These are phyloP conservation scores for Yponomeuta malinellus DNA, from an alignment of 2,888 invertebrate species.

Conservation along the genomic window DNA sequence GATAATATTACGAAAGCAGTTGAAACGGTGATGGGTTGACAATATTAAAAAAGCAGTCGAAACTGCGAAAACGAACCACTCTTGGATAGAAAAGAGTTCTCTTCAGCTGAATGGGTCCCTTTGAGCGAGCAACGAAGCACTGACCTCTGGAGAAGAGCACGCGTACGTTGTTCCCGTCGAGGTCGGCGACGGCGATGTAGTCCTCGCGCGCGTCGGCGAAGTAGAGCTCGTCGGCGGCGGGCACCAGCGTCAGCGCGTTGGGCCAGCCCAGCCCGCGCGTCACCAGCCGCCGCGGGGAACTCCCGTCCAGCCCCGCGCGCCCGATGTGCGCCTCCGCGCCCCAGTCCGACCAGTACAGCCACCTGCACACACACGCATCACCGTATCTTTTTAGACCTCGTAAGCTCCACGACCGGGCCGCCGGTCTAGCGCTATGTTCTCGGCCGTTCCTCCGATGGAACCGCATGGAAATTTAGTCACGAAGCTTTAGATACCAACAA, in stretches of 20 bases:
- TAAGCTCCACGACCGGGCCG: too few relatives aligned
- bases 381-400: neutral
- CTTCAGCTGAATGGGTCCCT: too few relatives aligned
- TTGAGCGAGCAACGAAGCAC: too few relatives aligned
- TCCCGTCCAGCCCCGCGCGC: conserved; percentile 90
- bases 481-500: too few relatives aligned
- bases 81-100: too few relatives aligned
- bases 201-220: conserved; percentile 93
- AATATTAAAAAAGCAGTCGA: too few relatives aligned
- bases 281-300: conserved; percentile 78
- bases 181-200: conserved; percentile 88
- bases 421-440: too few relatives aligned
- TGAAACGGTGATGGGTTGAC: too few relatives aligned
- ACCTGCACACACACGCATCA: conserved; percentile 37
- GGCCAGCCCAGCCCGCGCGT: conserved; percentile 87
- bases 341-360: conserved; percentile 93
- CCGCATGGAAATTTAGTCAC: too few relatives aligned
- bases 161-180: conserved; percentile 83
- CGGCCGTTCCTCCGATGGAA: too few relatives aligned
- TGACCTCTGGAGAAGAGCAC: conserved; percentile 81
- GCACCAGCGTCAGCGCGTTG: conserved; percentile 87
- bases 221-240: conserved; percentile 85
- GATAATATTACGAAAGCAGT: too few relatives aligned
- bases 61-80: too few relatives aligned
- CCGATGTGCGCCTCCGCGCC: conserved; percentile 88